These are phyloP conservation scores for Poecilia latipinna DNA, from an alignment of 2,113 vertebrate genomes.

Conservation along the genomic window DNA sequence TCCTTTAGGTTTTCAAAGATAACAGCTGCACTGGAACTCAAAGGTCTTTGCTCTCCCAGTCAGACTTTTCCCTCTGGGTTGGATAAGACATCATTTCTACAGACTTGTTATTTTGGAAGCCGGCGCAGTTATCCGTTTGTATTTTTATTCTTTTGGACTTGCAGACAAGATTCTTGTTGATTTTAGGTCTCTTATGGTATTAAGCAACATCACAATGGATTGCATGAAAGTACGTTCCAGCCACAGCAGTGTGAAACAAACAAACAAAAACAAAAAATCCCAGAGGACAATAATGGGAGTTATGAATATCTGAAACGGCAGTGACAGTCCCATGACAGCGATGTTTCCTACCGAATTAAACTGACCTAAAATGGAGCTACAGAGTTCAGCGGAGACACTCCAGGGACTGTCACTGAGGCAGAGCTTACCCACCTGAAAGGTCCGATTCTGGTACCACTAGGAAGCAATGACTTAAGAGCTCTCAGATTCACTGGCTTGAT, in stretches of 20 bases:
- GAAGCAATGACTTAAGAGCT: not conserved
- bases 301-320: not conserved
- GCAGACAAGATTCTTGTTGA: constrained; percentile 17
- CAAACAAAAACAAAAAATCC: not conserved
- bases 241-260: constrained; percentile 1
- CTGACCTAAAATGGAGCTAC: constrained; percentile 19
- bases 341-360: constrained; percentile 24
- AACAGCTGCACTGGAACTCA: constrained; percentile 64
- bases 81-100: constrained; percentile 13
- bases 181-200: not conserved
- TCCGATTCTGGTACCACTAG: not conserved
- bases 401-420: constrained; percentile 16
- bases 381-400: constrained; percentile 22
- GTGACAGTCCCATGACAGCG: constrained; percentile 26
- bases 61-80: constrained; percentile 49
- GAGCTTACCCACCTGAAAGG: not conserved
- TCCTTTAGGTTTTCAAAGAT: constrained; percentile 48
- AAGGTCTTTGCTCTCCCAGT: constrained; percentile 59
- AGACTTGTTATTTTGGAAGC: constrained; percentile 19
- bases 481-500: not conserved
- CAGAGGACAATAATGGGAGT: constrained; percentile 5
- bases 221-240: constrained; percentile 1
- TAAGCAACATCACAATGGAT: not conserved
- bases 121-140: constrained; percentile 4
- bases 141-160: constrained; percentile 13